Conservation (phyloP, 2,113 vertebrate species). For the Erinaceus europaeus region DNA sequence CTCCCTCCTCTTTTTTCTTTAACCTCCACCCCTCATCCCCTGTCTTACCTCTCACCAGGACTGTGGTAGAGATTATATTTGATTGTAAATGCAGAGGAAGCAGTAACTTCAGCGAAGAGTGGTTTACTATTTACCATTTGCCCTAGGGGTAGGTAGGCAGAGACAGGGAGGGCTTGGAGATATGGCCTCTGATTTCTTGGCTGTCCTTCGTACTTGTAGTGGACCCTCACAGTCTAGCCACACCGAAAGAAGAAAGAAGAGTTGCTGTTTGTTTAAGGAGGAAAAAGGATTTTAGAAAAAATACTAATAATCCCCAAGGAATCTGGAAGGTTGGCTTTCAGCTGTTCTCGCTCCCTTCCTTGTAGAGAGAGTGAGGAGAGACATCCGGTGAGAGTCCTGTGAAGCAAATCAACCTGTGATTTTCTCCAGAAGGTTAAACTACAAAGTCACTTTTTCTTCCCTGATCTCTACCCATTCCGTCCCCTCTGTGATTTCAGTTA, state of each 20-base stretch:
- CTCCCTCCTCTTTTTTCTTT: too few species aligned
- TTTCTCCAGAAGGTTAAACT: neutral
- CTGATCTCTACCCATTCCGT: accelerated
- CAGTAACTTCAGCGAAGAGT: neutral
- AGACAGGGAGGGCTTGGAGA: neutral
- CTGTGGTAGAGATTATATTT: neutral
- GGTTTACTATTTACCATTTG: neutral
- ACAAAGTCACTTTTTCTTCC: neutral
- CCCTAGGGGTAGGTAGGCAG: neutral
- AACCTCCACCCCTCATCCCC: too few species aligned
- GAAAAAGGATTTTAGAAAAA: neutral
- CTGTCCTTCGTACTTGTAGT: neutral
- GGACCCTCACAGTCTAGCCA: too few species aligned
- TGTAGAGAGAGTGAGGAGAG: neutral
- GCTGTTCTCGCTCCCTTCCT: neutral
- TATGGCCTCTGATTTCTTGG: neutral
- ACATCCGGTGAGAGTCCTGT: neutral
- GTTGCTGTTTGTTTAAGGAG: neutral
- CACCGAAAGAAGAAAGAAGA: neutral
- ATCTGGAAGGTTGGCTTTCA: neutral
- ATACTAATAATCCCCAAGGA: neutral
- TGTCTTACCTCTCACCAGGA: neutral
- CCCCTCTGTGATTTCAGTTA: neutral
- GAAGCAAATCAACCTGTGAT: accelerated
- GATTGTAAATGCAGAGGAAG: neutral